A percentile compares a stretch with the other conserved stretches of the same genome.
Evolutionary conservation across 2,113 vertebrate genomes (phyloP).

Genomic region (Corythaeola cristata): DNA sequence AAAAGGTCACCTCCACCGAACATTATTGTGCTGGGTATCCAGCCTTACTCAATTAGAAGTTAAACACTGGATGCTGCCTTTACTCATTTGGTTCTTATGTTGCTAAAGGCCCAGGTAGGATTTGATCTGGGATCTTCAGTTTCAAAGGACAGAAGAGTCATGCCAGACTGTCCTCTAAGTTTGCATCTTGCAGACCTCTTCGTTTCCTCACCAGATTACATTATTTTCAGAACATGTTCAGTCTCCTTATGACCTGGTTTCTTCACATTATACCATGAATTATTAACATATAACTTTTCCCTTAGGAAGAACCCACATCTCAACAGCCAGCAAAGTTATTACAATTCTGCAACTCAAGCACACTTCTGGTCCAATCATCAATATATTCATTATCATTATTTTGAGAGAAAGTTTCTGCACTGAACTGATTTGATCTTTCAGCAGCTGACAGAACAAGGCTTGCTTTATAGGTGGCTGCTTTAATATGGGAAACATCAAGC

Average conservation of each 20-base stretch:
- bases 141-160: slow-evolving; percentile 60
- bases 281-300: slow-evolving; percentile 17
- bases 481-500: not conserved
- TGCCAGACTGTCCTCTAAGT: slow-evolving; percentile 7
- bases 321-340: not conserved
- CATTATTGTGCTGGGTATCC: not conserved
- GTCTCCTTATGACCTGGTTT: not conserved
- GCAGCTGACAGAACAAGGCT: not conserved
- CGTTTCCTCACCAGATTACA: not conserved
- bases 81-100: not conserved
- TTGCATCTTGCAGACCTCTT: slow-evolving; percentile 44
- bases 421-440: not conserved
- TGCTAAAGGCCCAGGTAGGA: not conserved
- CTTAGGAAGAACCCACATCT: not conserved
- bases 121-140: slow-evolving; percentile 24
- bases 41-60: not conserved
- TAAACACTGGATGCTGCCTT: not conserved
- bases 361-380: not conserved
- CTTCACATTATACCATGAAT: not conserved
- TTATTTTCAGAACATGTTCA: slow-evolving; percentile 68
- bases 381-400: not conserved
- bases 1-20: not conserved
- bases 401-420: not conserved
- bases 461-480: not conserved
- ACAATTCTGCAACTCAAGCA: not conserved